A percentile compares a stretch with the other conserved stretches of the same genome.
These are phyloP conservation scores for Dione vanillae DNA, from an alignment of 2,888 invertebrate species.

Conservation along the genomic window DNA sequence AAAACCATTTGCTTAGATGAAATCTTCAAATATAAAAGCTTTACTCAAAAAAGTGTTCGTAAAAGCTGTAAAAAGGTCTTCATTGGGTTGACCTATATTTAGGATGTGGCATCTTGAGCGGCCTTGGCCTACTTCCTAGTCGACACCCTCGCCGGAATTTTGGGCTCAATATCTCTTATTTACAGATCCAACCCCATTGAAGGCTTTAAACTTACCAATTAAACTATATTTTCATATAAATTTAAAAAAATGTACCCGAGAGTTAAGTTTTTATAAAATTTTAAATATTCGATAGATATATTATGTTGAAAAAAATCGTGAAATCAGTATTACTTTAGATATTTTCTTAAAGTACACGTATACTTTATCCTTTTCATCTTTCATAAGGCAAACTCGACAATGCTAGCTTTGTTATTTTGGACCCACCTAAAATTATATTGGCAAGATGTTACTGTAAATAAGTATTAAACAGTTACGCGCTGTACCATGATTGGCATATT, in stretches of 20 bases:
- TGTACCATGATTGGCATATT: constrained; percentile 24
- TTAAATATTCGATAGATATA: too few relatives aligned
- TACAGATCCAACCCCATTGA: constrained; percentile 14
- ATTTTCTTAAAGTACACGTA: too few relatives aligned
- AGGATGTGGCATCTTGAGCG: constrained; percentile 34
- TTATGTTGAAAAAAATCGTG: too few relatives aligned
- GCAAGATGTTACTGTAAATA: not conserved
- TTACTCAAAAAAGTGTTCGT: constrained; percentile 13
- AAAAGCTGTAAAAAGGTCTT: constrained; percentile 25
- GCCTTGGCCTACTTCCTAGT: constrained; percentile 40
- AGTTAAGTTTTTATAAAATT: too few relatives aligned
- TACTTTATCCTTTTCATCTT: too few relatives aligned
- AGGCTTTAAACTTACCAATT: not conserved
- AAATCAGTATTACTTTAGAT: too few relatives aligned
- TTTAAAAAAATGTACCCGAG: not conserved
- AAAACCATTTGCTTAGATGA: constrained; percentile 8
- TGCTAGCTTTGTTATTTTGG: not conserved
- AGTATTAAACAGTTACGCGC: not conserved
- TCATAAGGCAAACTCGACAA: too few relatives aligned
- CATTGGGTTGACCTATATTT: constrained; percentile 34
- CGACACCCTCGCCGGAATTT: constrained; percentile 31
- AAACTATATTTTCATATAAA: constrained; percentile 3
- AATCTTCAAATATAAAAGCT: constrained; percentile 21
- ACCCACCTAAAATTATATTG: not conserved
- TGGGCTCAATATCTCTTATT: constrained; percentile 24